phyloP scores from a whole-genome alignment of 2,888 invertebrate genomes.

The Euclidia mi region DNA sequence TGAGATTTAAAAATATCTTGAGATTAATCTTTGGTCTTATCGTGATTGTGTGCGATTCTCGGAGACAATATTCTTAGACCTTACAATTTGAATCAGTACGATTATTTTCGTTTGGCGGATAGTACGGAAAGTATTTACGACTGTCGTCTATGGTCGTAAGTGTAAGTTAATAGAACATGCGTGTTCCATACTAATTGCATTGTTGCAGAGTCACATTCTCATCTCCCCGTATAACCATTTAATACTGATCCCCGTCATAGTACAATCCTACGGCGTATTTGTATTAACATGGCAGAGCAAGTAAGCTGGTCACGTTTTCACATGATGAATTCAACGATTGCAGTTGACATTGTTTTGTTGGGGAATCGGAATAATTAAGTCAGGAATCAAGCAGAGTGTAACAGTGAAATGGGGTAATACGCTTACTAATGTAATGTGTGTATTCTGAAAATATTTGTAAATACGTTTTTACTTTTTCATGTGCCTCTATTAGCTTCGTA shows the following conservation, averaged over 20 bases:
- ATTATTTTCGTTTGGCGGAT: conserved; percentile 1
- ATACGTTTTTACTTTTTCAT: too few relatives aligned
- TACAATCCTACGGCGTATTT: conserved; percentile 4
- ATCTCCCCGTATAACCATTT: conserved; percentile 42
- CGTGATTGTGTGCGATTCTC: too few relatives aligned
- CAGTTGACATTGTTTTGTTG: conserved; percentile 68
- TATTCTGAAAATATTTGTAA: too few relatives aligned
- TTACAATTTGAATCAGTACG: not conserved
- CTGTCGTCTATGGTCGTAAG: conserved; percentile 16
- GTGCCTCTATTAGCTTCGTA: too few relatives aligned
- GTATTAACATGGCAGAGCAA: conserved; percentile 36
- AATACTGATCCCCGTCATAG: conserved; percentile 19
- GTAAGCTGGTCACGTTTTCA: conserved; percentile 39
- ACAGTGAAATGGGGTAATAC: conserved; percentile 55
- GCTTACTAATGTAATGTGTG: conserved; percentile 37
- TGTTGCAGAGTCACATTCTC: conserved; percentile 50
- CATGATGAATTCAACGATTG: conserved; percentile 68
- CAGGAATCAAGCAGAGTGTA: conserved; percentile 60
- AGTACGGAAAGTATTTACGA: conserved; percentile 16
- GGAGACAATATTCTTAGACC: not conserved
- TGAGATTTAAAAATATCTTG: too few relatives aligned
- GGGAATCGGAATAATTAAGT: conserved; percentile 63
- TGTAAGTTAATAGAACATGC: conserved; percentile 30
- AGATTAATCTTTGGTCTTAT: too few relatives aligned
- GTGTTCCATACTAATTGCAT: conserved; percentile 42